Conservation (phyloP, 2,797 vertebrate genomes). For the Sebastes glaucus region DNA sequence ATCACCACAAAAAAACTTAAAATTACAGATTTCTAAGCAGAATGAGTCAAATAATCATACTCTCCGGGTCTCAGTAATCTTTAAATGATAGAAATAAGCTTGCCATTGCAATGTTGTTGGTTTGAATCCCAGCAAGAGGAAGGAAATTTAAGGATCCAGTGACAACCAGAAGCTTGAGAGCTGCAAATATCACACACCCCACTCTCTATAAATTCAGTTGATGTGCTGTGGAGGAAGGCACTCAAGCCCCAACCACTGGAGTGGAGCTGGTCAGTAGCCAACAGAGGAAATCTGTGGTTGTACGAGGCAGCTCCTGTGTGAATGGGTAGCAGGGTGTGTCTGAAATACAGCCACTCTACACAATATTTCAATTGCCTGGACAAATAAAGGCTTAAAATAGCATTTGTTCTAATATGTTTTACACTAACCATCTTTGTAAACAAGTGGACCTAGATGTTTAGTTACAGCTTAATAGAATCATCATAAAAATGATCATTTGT, state of each 20-base stretch:
- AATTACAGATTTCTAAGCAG: not conserved
- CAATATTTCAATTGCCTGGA: slow-evolving; percentile 56
- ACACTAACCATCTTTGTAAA: not conserved
- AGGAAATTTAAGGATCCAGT: slow-evolving; percentile 59
- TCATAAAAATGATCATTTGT: slow-evolving; percentile 6
- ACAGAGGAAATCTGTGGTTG: slow-evolving; percentile 73
- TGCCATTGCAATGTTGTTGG: slow-evolving; percentile 14
- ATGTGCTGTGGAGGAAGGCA: slow-evolving; percentile 71
- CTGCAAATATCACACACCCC: slow-evolving; percentile 65
- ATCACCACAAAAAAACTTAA: not conserved
- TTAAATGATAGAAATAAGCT: slow-evolving; percentile 22
- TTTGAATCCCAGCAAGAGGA: slow-evolving; percentile 50
- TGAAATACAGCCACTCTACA: slow-evolving; percentile 54
- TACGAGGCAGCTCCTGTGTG: slow-evolving; percentile 69
- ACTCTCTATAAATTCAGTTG: slow-evolving; percentile 68
- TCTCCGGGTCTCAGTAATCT: slow-evolving; percentile 11
- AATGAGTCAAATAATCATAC: slow-evolving; percentile 24
- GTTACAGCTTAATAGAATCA: not conserved
- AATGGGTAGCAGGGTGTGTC: slow-evolving; percentile 74
- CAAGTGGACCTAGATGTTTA: not conserved
- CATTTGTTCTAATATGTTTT: slow-evolving; percentile 2
- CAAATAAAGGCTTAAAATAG: slow-evolving; percentile 41
- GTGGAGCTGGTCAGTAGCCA: slow-evolving; percentile 67
- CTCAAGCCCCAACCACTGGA: slow-evolving; percentile 66
- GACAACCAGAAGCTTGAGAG: slow-evolving; percentile 63